Conservation (phyloP, 2,113 vertebrate species). For the Poeciliopsis turrubarensis region DNA sequence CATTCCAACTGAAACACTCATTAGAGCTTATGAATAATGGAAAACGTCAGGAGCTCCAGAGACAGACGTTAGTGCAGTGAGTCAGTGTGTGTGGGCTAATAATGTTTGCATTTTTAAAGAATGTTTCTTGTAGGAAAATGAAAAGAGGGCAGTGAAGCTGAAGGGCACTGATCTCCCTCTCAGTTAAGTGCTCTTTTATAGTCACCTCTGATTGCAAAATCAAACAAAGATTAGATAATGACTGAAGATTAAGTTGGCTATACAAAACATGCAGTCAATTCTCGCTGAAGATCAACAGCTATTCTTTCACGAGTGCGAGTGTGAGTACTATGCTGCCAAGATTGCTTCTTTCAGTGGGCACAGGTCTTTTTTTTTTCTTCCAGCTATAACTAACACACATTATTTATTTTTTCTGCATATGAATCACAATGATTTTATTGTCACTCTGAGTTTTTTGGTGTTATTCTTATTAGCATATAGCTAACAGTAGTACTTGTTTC, state of each 20-base stretch:
- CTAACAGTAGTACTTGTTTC: not conserved
- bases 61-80: slow-evolving; percentile 24
- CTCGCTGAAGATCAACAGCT: slow-evolving; percentile 27
- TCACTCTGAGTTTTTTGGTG: not conserved
- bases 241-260: slow-evolving; percentile 9
- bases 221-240: slow-evolving; percentile 37
- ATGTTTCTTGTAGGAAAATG: slow-evolving; percentile 5
- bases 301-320: slow-evolving; percentile 19
- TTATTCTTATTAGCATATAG: not conserved
- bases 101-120: slow-evolving; percentile 10
- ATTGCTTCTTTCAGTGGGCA: slow-evolving; percentile 9
- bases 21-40: slow-evolving; percentile 62
- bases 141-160: slow-evolving; percentile 29
- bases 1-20: slow-evolving; percentile 37
- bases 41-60: slow-evolving; percentile 31
- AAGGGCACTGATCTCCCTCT: slow-evolving; percentile 11
- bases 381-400: not conserved
- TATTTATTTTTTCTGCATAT: slow-evolving; percentile 7
- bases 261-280: slow-evolving; percentile 24
- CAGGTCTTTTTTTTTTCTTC: slow-evolving; percentile 2
- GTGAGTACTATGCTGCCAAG: slow-evolving; percentile 16
- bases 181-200: slow-evolving; percentile 27
- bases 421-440: not conserved
- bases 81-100: slow-evolving; percentile 21
- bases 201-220: slow-evolving; percentile 27